These are phyloP conservation scores for Poecile atricapillus DNA, from an alignment of 2,113 vertebrate genomes.

Conservation along the genomic window DNA sequence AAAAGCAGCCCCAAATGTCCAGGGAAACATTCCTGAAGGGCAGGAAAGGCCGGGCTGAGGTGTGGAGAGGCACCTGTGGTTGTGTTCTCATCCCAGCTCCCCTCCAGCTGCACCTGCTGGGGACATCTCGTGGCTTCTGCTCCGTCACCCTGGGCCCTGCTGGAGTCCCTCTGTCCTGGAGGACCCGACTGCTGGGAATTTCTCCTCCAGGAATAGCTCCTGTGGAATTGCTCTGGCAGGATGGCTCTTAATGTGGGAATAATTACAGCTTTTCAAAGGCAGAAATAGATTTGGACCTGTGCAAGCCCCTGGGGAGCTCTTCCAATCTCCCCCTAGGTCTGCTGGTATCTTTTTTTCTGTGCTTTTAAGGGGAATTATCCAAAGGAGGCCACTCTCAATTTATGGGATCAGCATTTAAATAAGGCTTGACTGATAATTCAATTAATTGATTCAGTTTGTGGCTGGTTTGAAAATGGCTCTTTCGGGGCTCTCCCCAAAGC, in stretches of 20 bases:
- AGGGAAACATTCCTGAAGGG: background rate
- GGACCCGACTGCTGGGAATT: background rate
- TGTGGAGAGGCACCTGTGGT: background rate
- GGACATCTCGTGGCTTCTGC: background rate
- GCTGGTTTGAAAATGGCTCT: background rate
- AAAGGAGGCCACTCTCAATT: background rate
- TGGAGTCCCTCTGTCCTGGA: background rate
- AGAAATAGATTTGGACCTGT: background rate
- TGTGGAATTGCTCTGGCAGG: background rate
- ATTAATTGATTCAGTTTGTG: background rate
- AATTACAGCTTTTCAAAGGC: background rate
- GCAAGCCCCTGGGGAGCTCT: background rate
- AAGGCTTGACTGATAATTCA: background rate
- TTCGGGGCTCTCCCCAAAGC: background rate
- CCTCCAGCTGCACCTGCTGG: too few species aligned
- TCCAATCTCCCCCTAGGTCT: background rate
- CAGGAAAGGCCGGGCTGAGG: background rate
- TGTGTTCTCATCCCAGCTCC: rapidly evolving
- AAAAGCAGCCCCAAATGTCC: background rate
- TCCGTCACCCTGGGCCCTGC: background rate
- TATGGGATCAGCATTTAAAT: background rate
- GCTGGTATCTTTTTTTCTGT: background rate
- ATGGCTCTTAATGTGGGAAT: background rate
- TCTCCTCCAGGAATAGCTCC: background rate
- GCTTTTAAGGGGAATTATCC: background rate